Evolutionary conservation across 2,113 vertebrate genomes (phyloP).

Genomic region (Cygnus atratus): DNA sequence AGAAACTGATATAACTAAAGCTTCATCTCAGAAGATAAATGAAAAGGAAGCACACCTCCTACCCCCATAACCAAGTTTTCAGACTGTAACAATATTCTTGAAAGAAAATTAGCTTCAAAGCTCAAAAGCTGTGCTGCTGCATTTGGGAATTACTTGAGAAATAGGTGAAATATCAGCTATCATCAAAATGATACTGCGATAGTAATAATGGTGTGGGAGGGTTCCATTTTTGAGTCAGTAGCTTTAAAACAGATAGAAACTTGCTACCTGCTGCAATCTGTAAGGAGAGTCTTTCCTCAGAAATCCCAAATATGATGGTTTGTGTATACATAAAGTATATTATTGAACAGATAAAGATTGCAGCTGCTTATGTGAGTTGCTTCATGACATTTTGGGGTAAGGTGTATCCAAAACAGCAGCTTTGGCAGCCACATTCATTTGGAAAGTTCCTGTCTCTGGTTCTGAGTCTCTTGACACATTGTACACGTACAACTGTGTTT

Average conservation of each 20-base stretch:
- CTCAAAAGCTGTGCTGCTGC: not conserved
- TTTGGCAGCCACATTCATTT: not conserved
- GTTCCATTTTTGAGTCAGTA: not conserved
- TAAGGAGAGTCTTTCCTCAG: not conserved
- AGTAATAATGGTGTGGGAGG: not conserved
- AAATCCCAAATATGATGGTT: not conserved
- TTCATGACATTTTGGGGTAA: not conserved
- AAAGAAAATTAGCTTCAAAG: not conserved
- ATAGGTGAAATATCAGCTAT: not conserved
- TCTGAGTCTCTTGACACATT: not conserved
- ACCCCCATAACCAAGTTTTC: not conserved
- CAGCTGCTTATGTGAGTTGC: not conserved
- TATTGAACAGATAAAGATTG: not conserved
- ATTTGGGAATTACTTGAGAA: not conserved
- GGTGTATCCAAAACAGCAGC: not conserved
- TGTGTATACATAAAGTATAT: not conserved
- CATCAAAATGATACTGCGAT: rapidly evolving
- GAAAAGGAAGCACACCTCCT: not conserved
- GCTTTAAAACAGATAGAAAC: not conserved
- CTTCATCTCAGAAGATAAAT: not conserved
- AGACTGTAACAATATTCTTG: not conserved
- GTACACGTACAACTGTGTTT: not conserved
- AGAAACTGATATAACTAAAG: not conserved
- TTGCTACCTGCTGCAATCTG: not conserved
- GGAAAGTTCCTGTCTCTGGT: not conserved